Evolutionary conservation across 2,888 invertebrate genomes (phyloP), one percentile per base, ranked within the genome.

Genomic region (Pomacea canaliculata): DNA sequence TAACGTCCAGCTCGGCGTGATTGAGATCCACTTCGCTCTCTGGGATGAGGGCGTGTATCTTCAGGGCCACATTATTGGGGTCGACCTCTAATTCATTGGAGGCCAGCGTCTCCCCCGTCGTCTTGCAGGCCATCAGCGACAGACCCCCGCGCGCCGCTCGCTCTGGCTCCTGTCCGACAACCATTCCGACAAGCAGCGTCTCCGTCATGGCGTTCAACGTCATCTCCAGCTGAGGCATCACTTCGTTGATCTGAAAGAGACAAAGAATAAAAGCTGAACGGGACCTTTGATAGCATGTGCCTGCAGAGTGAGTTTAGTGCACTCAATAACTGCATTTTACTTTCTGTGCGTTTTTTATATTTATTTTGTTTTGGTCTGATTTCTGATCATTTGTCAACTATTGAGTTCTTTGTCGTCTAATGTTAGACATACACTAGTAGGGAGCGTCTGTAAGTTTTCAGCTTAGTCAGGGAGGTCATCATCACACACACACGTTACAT

Each of bases 131-230:
- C 46, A 48, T 66, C 46, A 76, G 27, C 37, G 46, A 19, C 66
- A 70, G 27, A n/a, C 56, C 67, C 7, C 67, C 70, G n/a, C 66
- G 23, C 51, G 46, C 8, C 12, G 46, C n/a, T 37, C 13, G 65
- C 23, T 19, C 48, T 18, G 16, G n/a, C 18, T 65, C 56, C 72
- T 72, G 72, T 1, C 72, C 72, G 51, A 71, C 48, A 7, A 70
- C 70, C 66, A 46, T 65, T 19, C 9, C 37, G 19, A 23, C 60
- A 56, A 71, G 67, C 62, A 76, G 59, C 49, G 56, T 71, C 18
- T 65, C 49, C 13, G 46, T 48, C 59, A 71, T 59, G 23, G 51
- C 66, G 59, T 71, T 16, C n/a, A 65, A 27, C 3, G 60, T 65
- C 13, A 10, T 9, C 46, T 37, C 18, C 59, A 71, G 71, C 65